phyloP scores from a whole-genome alignment of 2,888 invertebrate genomes.

The Drosophila fulvimacula region DNA sequence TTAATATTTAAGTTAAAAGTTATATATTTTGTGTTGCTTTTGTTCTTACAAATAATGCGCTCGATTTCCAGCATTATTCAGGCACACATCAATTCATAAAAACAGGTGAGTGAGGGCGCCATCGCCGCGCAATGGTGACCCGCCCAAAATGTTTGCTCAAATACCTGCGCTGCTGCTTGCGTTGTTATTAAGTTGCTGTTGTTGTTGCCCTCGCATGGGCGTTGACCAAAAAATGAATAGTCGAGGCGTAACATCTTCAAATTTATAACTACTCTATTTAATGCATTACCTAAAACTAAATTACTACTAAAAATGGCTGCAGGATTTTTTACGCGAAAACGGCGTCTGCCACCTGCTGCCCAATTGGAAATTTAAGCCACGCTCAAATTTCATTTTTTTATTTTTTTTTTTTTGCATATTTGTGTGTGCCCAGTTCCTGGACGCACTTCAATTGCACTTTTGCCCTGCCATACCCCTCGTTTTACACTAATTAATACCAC shows the following conservation, averaged over 20 bases:
- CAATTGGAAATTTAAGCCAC: slow-evolving; percentile 52
- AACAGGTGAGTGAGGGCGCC: slow-evolving; percentile 51
- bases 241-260: not conserved
- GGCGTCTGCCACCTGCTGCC: slow-evolving; percentile 68
- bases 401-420: slow-evolving; percentile 40
- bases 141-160: slow-evolving; percentile 73
- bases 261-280: not conserved
- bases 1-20: slow-evolving; percentile 67
- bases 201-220: slow-evolving; percentile 69
- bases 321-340: slow-evolving; percentile 24
- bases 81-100: slow-evolving; percentile 13
- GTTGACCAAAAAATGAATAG: slow-evolving; percentile 75
- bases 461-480: slow-evolving; percentile 50
- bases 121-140: slow-evolving; percentile 40
- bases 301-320: slow-evolving; percentile 10
- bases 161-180: slow-evolving; percentile 63
- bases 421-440: slow-evolving; percentile 34
- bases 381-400: slow-evolving; percentile 62
- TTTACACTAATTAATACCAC: slow-evolving; percentile 70
- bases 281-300: not conserved
- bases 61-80: slow-evolving; percentile 24
- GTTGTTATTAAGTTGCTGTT: slow-evolving; percentile 69
- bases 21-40: slow-evolving; percentile 60
- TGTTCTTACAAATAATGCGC: slow-evolving; percentile 64
- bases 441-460: slow-evolving; percentile 67